Evolutionary conservation across 1,140 invertebrate species (phyloP), one percentile per base, ranked within the genome.

Genomic region (Pentalonia nigronervosa): DNA sequence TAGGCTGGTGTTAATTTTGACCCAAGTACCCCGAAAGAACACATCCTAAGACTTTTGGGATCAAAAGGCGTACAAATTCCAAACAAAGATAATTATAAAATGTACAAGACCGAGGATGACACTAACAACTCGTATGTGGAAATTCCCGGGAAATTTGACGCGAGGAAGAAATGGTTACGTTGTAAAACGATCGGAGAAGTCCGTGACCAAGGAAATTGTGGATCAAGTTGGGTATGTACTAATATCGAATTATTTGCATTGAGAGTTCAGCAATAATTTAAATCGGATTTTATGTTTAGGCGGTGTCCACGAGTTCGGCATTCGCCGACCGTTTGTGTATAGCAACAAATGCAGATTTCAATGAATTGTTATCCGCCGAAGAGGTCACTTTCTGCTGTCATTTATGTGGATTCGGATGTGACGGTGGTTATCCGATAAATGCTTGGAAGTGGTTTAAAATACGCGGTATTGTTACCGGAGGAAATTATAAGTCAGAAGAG

Each of bases 151-250:
- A 95, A 96, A 93, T 99, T 99, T 95, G 98, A 99, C 95, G 95
- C 98, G 0, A 95, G 98, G 76, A 95, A 96, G 91, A 95, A 98
- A 93, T 99, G 98, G 98, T 96, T 97, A 0, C 95, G 98, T 94
- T 99, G 98, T 94, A 97, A 97, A 2, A 97, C 97, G 1, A 96
- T 98, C 94, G 95, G 95, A 67, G 97, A 98, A 95, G 96, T 98
- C 34, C 95, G 97, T 93, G 97, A 98, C 96, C 97, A 98, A 95
- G 97, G 96, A 17, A 96, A 96, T 25, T 97, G 96, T 95, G 97
- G 97, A 53, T 97, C 30, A 0, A 0, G 11, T 88, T 48, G 47
- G 30, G 30, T 30, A 25, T 25, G 11, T 86, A 3, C 6, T n/a
- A 21, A n/a, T 20, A 20, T 21, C 1, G 4, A 83, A 7, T n/a